Conservation (phyloP, 1,140 invertebrate species). For the Heliconius hewitsoni region DNA sequence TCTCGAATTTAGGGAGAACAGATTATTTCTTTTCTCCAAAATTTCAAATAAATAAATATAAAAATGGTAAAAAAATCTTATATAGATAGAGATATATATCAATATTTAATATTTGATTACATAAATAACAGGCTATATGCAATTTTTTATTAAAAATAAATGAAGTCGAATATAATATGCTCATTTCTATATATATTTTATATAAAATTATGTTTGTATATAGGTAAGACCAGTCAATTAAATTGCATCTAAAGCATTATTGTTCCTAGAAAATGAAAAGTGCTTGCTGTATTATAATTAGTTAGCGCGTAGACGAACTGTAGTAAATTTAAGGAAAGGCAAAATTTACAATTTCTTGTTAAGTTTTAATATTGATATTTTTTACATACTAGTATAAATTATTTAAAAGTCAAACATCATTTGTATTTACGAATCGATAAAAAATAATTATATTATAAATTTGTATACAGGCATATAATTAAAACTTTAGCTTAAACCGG, state of each 20-base stretch:
- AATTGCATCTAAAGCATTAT: slow-evolving; percentile 8
- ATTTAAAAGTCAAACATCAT: neutral
- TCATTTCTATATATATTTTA: too few species aligned
- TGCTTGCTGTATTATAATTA: slow-evolving; percentile 11
- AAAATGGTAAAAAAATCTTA: too few species aligned
- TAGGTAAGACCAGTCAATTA: neutral
- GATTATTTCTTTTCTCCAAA: too few species aligned
- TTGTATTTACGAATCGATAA: neutral
- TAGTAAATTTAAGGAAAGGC: neutral
- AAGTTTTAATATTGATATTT: neutral
- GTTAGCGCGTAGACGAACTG: slow-evolving; percentile 1
- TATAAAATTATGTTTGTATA: neutral
- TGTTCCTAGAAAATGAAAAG: slow-evolving; percentile 8
- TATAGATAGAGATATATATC: too few species aligned
- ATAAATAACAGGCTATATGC: too few species aligned
- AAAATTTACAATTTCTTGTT: slow-evolving; percentile 10
- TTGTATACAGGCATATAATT: neutral
- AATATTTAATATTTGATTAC: too few species aligned
- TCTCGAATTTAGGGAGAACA: too few species aligned
- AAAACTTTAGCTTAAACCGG: too few species aligned
- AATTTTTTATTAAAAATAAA: neutral
- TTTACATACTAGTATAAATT: neutral
- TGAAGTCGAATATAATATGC: too few species aligned
- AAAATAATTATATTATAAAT: neutral
- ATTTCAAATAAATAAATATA: too few species aligned